A percentile compares a stretch with the other conserved stretches of the same genome.
phyloP scores from a whole-genome alignment of 2,888 invertebrate species.

The Rotaria sp. region DNA sequence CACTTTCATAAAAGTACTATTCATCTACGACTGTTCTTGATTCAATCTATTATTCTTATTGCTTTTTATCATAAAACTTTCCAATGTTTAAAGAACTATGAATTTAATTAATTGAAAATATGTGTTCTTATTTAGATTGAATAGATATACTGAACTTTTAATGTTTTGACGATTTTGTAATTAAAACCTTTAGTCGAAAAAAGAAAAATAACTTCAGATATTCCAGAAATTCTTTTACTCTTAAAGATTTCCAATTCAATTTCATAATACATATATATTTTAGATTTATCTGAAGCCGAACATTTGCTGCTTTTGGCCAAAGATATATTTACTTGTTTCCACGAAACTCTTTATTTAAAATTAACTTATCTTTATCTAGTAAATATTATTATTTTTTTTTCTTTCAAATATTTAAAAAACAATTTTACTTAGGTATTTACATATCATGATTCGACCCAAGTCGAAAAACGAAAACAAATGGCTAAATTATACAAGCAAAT shows the following conservation, averaged over 20 bases:
- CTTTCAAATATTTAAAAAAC: too few species aligned
- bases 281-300: constrained; percentile 5
- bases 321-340: constrained; percentile 20
- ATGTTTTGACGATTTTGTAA: too few species aligned
- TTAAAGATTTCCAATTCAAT: neutral
- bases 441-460: neutral
- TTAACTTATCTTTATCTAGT: neutral
- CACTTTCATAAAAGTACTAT: too few species aligned
- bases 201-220: too few species aligned
- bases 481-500: constrained; percentile 8
- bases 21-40: too few species aligned
- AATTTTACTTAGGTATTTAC: constrained; percentile 1
- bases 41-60: too few species aligned
- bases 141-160: neutral
- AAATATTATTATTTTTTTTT: neutral
- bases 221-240: too few species aligned
- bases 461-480: neutral
- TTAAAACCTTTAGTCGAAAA: too few species aligned
- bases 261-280: neutral
- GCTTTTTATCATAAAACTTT: too few species aligned
- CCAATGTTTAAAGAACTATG: too few species aligned
- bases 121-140: neutral
- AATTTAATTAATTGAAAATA: too few species aligned
- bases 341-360: constrained; percentile 16
- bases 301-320: neutral